Evolutionary conservation across 2,113 vertebrate genomes (phyloP).

Genomic region (Zosterops hypoxanthus): DNA sequence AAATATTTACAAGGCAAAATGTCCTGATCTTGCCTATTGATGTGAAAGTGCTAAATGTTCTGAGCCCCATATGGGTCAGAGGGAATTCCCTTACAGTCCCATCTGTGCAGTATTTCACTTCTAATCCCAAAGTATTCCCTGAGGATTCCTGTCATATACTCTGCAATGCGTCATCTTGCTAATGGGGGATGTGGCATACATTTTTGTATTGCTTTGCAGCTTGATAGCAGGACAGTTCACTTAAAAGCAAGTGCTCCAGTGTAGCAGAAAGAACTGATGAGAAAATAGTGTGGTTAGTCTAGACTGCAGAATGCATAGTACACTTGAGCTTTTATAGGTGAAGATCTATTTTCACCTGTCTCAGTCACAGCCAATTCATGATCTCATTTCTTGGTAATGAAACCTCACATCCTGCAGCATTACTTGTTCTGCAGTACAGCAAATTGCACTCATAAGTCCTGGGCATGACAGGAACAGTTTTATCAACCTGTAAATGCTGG

Average conservation of each 20-base stretch:
- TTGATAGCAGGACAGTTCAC: constrained; percentile 2
- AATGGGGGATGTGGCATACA: constrained; percentile 7
- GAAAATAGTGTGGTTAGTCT: constrained; percentile 15
- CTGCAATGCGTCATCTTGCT: constrained; percentile 55
- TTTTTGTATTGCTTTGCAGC: constrained; percentile 19
- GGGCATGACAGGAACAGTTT: neutral
- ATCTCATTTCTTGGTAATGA: constrained; percentile 41
- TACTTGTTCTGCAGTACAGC: constrained; percentile 24
- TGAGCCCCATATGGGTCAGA: constrained; percentile 56
- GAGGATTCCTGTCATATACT: constrained; percentile 56
- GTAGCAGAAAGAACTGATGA: constrained; percentile 10
- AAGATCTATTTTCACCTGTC: constrained; percentile 51
- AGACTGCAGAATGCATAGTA: neutral
- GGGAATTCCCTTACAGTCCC: constrained; percentile 72
- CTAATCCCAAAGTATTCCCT: constrained; percentile 71
- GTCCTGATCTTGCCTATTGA: constrained; percentile 31
- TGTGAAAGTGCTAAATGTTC: constrained; percentile 65
- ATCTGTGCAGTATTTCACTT: constrained; percentile 78
- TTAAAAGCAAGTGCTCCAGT: constrained; percentile 12
- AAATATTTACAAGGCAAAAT: constrained; percentile 52
- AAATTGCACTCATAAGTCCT: constrained; percentile 21
- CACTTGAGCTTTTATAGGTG: constrained; percentile 8
- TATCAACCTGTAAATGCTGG: neutral
- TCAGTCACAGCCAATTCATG: constrained; percentile 32
- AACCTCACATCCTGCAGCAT: constrained; percentile 22